Evolutionary conservation across 2,113 vertebrate species (phyloP).

Genomic region (Notarius lentiginosus): DNA sequence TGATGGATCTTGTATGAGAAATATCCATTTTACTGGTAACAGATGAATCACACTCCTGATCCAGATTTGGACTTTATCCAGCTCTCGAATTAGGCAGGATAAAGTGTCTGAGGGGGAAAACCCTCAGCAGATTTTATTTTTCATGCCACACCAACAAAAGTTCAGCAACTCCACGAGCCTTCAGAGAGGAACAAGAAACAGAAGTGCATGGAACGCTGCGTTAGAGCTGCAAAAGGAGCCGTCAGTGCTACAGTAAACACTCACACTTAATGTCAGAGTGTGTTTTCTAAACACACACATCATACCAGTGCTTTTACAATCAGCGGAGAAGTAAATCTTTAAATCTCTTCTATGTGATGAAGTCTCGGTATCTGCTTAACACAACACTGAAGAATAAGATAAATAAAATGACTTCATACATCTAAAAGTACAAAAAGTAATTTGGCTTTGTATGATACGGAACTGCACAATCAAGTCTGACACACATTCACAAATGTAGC

Average conservation of each 20-base stretch:
- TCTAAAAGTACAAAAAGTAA: not conserved
- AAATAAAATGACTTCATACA: not conserved
- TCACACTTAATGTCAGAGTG: not conserved
- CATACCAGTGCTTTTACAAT: not conserved
- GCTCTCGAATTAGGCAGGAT: not conserved
- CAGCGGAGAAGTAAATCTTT: not conserved
- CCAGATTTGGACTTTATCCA: not conserved
- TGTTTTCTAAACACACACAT: not conserved
- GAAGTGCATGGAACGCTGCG: conserved; percentile 3
- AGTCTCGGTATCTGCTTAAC: too few relatives aligned
- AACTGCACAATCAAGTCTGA: not conserved
- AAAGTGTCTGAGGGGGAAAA: conserved; percentile 1
- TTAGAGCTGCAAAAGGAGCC: conserved; percentile 21
- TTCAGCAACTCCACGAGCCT: conserved; percentile 44
- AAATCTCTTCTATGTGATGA: not conserved
- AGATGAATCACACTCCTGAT: not conserved
- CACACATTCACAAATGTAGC: not conserved
- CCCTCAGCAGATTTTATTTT: conserved; percentile 41
- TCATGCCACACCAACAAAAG: conserved; percentile 13
- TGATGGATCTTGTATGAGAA: not conserved
- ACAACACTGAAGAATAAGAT: not conserved
- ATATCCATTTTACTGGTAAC: not conserved
- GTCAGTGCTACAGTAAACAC: not conserved
- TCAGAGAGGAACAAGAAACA: conserved; percentile 42
- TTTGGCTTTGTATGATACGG: not conserved